phyloP scores from a whole-genome alignment of 2,888 invertebrate genomes.

The Drosophila aldrichi region DNA sequence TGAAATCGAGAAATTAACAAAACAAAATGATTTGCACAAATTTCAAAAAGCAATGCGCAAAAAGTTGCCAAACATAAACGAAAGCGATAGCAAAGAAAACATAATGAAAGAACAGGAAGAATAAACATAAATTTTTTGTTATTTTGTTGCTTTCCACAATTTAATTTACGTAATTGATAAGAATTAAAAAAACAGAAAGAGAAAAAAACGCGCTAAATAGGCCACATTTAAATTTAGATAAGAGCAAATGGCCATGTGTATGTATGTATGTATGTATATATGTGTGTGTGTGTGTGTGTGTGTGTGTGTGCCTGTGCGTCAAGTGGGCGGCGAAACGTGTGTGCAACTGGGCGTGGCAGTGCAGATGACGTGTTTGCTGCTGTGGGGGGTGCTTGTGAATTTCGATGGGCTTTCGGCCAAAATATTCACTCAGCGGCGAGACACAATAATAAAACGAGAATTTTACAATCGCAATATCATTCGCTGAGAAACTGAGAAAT shows the following conservation, averaged over 20 bases:
- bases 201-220: slow-evolving; percentile 57
- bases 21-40: slow-evolving; percentile 69
- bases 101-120: slow-evolving; percentile 23
- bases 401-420: slow-evolving; percentile 47
- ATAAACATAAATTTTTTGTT: slow-evolving; percentile 11
- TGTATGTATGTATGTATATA: too few species aligned
- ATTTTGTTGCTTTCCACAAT: slow-evolving; percentile 31
- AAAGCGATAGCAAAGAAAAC: slow-evolving; percentile 25
- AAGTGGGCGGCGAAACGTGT: slow-evolving; percentile 43
- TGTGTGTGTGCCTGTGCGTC: not conserved
- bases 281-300: not conserved
- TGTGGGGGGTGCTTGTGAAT: not conserved
- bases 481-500: slow-evolving; percentile 32
- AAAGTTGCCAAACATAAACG: slow-evolving; percentile 36
- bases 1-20: slow-evolving; percentile 21
- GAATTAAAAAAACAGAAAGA: slow-evolving; percentile 40
- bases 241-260: slow-evolving; percentile 22
- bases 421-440: slow-evolving; percentile 18
- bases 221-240: slow-evolving; percentile 78
- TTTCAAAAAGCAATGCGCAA: slow-evolving; percentile 63
- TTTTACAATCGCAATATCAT: slow-evolving; percentile 6
- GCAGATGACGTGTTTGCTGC: slow-evolving; percentile 35
- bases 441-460: slow-evolving; percentile 26
- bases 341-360: slow-evolving; percentile 31
- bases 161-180: slow-evolving; percentile 76